Evolutionary conservation across 2,797 vertebrate genomes (phyloP).

Genomic region (Coregonus ussuriensis): DNA sequence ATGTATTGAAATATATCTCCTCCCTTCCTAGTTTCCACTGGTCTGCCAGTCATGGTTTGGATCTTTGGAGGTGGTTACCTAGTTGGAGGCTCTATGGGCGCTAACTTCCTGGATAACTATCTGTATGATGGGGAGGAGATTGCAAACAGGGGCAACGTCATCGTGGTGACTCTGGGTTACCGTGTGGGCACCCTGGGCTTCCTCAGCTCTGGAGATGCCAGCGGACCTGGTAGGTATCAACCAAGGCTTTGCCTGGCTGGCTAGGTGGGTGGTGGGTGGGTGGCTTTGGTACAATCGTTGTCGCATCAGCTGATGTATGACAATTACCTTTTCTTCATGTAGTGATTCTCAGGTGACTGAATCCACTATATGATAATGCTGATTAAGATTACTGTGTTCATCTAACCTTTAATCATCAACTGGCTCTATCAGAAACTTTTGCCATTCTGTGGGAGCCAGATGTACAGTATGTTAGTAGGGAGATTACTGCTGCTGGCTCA

Average conservation of each 20-base stretch:
- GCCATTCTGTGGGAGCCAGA: background rate
- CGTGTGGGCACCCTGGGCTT: conserved; percentile 90
- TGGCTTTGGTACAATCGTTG: too few species aligned
- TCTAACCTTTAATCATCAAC: background rate
- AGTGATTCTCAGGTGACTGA: background rate
- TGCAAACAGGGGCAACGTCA: conserved; percentile 86
- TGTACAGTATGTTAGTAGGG: background rate
- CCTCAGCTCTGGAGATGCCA: conserved; percentile 88
- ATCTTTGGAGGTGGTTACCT: conserved; percentile 88
- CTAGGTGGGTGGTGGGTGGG: background rate
- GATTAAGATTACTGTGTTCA: background rate
- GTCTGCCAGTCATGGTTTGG: conserved; percentile 92
- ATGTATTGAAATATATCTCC: background rate
- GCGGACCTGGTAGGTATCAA: conserved; percentile 77
- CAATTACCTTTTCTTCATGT: background rate
- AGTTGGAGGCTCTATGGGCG: conserved; percentile 77
- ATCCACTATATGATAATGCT: background rate
- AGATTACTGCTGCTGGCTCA: background rate
- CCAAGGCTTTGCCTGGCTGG: background rate
- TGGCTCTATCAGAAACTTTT: background rate
- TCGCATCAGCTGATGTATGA: background rate
- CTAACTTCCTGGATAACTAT: conserved; percentile 85
- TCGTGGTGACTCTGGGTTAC: conserved; percentile 91
- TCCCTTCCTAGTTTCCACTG: conserved; percentile 77
- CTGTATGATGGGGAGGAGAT: conserved; percentile 88